A percentile compares a stretch with the other conserved stretches of the same genome.
Evolutionary conservation across 2,797 vertebrate genomes (phyloP).

Genomic region (Sebastes nivosus): DNA sequence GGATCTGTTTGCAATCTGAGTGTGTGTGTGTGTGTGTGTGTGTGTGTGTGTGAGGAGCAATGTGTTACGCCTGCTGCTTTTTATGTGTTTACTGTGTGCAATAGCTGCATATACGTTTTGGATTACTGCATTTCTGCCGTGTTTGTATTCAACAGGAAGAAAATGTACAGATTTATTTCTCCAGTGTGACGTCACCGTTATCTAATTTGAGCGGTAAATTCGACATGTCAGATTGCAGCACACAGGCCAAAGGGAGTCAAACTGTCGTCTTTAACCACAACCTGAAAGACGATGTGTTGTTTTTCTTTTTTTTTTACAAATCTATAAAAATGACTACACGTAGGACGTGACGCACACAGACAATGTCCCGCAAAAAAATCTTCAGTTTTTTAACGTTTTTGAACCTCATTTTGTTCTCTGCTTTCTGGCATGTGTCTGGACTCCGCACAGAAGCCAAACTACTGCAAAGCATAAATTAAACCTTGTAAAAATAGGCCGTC

Average conservation of each 20-base stretch:
- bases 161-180: conserved; percentile 44
- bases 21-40: conserved; percentile 18
- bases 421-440: not conserved
- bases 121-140: conserved; percentile 34
- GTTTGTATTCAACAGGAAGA: conserved; percentile 34
- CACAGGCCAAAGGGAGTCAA: not conserved
- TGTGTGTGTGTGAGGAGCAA: conserved; percentile 42
- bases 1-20: conserved; percentile 69
- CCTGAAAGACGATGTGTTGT: not conserved
- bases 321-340: not conserved
- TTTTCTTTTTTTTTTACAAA: not conserved
- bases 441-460: conserved; percentile 14
- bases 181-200: conserved; percentile 34
- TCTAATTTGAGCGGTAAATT: conserved; percentile 8
- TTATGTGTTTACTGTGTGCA: conserved; percentile 61
- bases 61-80: conserved; percentile 68
- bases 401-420: not conserved
- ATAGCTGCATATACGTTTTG: conserved; percentile 45
- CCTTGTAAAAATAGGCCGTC: conserved; percentile 3
- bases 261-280: not conserved
- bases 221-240: not conserved
- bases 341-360: not conserved
- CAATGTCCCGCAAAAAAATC: not conserved
- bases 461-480: conserved; percentile 9
- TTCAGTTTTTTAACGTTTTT: not conserved